Base-by-base conservation (phyloP, 2,113 vertebrate species). In the Cyanoramphus novaezelandiae region DNA sequence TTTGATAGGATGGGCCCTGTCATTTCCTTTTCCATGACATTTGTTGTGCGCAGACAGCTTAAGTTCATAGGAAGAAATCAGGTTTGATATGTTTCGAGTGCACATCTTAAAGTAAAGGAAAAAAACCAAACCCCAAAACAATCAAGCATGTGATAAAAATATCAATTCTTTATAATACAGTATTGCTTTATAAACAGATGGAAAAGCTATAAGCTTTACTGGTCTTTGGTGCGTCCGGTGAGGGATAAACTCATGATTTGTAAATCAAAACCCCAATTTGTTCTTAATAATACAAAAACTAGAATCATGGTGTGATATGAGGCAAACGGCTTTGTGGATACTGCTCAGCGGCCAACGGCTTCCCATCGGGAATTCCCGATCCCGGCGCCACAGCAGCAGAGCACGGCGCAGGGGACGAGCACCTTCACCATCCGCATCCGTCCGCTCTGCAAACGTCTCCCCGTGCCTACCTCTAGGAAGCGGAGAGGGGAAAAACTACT, bases 171-270 rank as follows among this genome's bases (percentile, higher is more conserved):
- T 98, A 98, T 98, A 97, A 97, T 98, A 98, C 98, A 98, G 97
- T 98, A 98, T 98, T 98, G 98, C 98, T 98, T 97, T 98, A 98
- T 98, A 98, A 98, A 98, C 96, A 98, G 97, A 98, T 98, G 98
- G 98, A 98, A 98, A 97, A 98, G 98, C 98, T 98, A 97, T 96
- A 97, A 97, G 98, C 97, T 97, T 98, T 96, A 98, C 97, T 98
- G 97, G 97, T 98, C 98, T 98, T 98, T 98, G 98, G 98, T 98
- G 98, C 97, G 97, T 97, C 97, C 69, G 92, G 97, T 95, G 97
- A 98, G 96, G 97, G 97, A 96, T 95, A 92, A 95, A 96, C 91
- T 97, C 97, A 96, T 93, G 93, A 96, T 94, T 96, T 89, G 91
- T 94, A 97, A 97, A 97, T 98, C 86, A 97, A 97, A 97, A 97